A percentile compares a stretch with the other conserved stretches of the same genome.
Evolutionary conservation across 2,888 invertebrate species (phyloP).

Genomic region (Bellardia pandia): DNA sequence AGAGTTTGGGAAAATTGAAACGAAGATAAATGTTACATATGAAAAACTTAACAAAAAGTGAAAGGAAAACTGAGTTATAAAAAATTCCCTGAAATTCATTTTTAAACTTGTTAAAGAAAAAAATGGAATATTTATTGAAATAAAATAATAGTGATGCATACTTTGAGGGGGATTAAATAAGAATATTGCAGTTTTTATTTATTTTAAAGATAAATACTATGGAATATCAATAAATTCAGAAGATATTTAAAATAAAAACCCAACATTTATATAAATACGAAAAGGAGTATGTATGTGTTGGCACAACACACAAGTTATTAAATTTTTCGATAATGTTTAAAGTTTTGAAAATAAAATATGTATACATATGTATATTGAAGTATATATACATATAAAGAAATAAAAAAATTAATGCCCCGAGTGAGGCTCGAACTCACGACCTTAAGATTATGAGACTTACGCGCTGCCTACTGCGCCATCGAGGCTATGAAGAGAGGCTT

Average conservation of each 20-base stretch:
- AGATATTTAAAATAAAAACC: neutral
- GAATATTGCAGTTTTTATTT: conserved; percentile 30
- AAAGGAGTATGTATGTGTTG: too few species aligned
- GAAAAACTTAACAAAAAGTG: conserved; percentile 4
- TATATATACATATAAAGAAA: too few species aligned
- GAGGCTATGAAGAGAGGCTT: too few species aligned
- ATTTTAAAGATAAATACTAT: neutral
- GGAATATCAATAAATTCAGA: neutral
- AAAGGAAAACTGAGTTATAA: conserved; percentile 3
- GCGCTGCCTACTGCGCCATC: conserved; percentile 76
- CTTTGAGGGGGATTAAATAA: neutral
- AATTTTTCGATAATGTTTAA: too few species aligned
- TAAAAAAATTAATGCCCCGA: conserved; percentile 72
- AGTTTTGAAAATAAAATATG: neutral
- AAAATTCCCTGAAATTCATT: conserved; percentile 33
- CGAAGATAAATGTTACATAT: conserved; percentile 61
- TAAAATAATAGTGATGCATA: neutral
- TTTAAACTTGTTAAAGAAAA: neutral
- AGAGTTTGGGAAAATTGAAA: conserved; percentile 45
- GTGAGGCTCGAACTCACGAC: conserved; percentile 76
- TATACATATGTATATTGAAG: too few species aligned
- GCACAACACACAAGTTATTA: too few species aligned
- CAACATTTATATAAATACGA: too few species aligned
- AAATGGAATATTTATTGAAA: conserved; percentile 36
- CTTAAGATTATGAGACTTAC: conserved; percentile 77